These are phyloP conservation scores for Tragelaphus scriptus DNA, from an alignment of 2,113 vertebrate genomes.

Conservation along the genomic window DNA sequence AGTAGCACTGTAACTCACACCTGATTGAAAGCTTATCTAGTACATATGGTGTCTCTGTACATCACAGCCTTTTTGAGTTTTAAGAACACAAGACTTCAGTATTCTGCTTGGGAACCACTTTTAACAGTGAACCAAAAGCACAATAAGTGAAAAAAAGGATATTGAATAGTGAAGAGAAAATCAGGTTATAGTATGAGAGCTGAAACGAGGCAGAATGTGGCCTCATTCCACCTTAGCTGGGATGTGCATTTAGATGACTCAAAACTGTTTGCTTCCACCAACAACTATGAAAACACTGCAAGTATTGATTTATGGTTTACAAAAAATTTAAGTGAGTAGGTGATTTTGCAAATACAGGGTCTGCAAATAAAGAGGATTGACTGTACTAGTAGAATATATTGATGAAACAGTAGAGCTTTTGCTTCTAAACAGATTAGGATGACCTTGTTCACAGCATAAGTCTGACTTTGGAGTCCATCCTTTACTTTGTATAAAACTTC, in stretches of 20 bases:
- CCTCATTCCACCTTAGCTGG: neutral
- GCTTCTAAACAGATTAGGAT: neutral
- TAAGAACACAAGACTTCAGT: neutral
- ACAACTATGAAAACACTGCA: neutral
- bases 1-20: too few species aligned
- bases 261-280: neutral
- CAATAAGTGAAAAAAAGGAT: neutral
- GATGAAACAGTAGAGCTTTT: neutral
- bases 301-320: neutral
- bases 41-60: neutral
- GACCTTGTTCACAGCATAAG: neutral
- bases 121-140: neutral
- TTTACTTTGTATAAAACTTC: neutral
- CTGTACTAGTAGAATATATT: neutral
- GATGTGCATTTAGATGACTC: neutral
- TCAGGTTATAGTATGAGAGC: neutral
- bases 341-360: neutral
- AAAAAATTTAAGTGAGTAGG: neutral
- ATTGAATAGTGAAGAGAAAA: neutral
- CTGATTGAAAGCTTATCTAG: neutral
- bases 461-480: neutral
- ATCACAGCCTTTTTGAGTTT: neutral
- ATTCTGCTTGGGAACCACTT: neutral
- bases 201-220: neutral
- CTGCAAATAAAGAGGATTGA: neutral